Conservation (phyloP, 2,797 vertebrate species). For the Melanotaenia pygmaea region DNA sequence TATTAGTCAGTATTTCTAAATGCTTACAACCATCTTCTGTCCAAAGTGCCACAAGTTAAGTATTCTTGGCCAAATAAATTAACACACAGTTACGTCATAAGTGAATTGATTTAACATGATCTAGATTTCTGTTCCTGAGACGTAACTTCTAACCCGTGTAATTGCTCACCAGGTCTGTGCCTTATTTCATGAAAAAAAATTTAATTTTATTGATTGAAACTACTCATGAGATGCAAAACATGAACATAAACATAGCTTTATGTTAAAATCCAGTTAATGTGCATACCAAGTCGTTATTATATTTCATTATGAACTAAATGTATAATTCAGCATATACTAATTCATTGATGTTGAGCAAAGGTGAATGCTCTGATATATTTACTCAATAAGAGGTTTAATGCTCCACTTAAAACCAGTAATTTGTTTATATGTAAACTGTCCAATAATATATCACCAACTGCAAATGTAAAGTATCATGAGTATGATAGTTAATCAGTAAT, state of each 20-base stretch:
- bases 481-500: not conserved
- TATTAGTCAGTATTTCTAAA: too few species aligned
- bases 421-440: not conserved
- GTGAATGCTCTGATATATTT: not conserved
- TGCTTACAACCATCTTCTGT: too few species aligned
- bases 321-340: not conserved
- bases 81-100: not conserved
- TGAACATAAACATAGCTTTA: not conserved
- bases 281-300: not conserved
- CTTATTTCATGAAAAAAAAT: not conserved
- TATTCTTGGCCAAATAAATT: not conserved
- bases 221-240: not conserved
- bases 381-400: not conserved
- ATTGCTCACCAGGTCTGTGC: not conserved
- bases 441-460: not conserved
- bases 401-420: not conserved
- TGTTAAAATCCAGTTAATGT: not conserved
- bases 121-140: not conserved
- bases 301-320: not conserved
- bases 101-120: not conserved
- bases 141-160: not conserved
- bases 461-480: too few species aligned
- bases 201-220: not conserved
- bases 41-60: too few species aligned
- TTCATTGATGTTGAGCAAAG: not conserved